A percentile compares a stretch with the other conserved stretches of the same genome.
These are phyloP conservation scores for Apus apus DNA, from an alignment of 2,113 vertebrate genomes.

Conservation along the genomic window DNA sequence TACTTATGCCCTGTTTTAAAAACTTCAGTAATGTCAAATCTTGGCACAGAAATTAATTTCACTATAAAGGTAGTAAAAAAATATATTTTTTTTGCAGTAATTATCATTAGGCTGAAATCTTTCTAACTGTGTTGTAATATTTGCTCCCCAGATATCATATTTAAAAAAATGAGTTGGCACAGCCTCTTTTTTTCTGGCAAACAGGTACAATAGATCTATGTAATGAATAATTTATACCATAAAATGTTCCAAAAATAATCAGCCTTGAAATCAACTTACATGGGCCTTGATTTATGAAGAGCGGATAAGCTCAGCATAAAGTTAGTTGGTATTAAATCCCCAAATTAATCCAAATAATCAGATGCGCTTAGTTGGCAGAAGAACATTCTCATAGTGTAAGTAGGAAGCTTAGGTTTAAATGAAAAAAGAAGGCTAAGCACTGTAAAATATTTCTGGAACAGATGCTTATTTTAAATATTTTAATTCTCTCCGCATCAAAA, in stretches of 20 bases:
- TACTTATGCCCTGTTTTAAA: background rate
- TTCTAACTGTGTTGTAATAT: background rate
- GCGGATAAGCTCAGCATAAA: background rate
- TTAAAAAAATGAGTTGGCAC: conserved; percentile 15
- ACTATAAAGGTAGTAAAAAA: background rate
- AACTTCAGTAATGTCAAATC: background rate
- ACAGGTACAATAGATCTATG: background rate
- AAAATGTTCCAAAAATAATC: conserved; percentile 44
- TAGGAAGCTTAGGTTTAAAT: background rate
- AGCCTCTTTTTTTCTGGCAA: conserved; percentile 19
- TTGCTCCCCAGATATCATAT: background rate
- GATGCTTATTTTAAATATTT: background rate
- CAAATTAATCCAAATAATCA: conserved; percentile 27
- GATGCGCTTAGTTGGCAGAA: background rate
- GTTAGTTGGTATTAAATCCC: conserved; percentile 14
- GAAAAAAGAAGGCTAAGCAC: background rate
- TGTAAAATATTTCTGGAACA: background rate
- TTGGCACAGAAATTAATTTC: background rate
- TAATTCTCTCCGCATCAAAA: background rate
- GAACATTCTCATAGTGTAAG: background rate
- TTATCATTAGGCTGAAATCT: background rate
- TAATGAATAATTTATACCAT: conserved; percentile 48
- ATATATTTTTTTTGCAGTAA: background rate
- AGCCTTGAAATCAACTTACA: conserved; percentile 59
- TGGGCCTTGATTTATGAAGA: conserved; percentile 36